Evolutionary conservation across 2,797 vertebrate species (phyloP).

Genomic region (Scarus forsteni): DNA sequence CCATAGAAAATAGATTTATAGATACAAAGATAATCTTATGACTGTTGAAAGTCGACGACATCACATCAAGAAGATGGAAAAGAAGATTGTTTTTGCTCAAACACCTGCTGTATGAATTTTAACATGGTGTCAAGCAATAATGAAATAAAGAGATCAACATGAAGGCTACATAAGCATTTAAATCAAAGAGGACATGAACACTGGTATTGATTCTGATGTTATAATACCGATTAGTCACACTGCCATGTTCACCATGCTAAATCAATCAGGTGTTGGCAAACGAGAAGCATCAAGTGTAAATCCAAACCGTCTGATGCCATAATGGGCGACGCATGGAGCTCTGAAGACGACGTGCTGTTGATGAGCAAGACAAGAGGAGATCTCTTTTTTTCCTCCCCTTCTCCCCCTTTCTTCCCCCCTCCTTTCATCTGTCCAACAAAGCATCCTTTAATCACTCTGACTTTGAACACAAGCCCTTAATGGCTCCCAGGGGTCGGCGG

Average conservation of each 20-base stretch:
- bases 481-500: constrained; percentile 59
- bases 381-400: constrained; percentile 18
- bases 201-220: constrained; percentile 1
- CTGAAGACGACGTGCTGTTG: constrained; percentile 26
- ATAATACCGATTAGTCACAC: constrained; percentile 21
- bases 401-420: constrained; percentile 20
- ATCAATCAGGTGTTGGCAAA: constrained; percentile 33
- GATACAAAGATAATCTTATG: too few relatives aligned
- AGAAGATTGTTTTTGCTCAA: too few relatives aligned
- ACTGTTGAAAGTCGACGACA: too few relatives aligned
- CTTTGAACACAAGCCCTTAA: constrained; percentile 68
- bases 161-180: not conserved
- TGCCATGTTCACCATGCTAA: constrained; percentile 21
- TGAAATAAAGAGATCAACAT: not conserved
- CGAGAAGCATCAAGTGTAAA: constrained; percentile 18
- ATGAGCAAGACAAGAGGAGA: constrained; percentile 31
- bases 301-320: constrained; percentile 9
- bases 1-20: too few relatives aligned
- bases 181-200: not conserved
- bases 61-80: too few relatives aligned
- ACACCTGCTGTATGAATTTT: too few relatives aligned
- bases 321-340: constrained; percentile 12
- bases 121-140: too few relatives aligned
- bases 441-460: constrained; percentile 71
- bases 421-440: constrained; percentile 67